phyloP scores from a whole-genome alignment of 2,113 vertebrate genomes.

The Ctenodactylus gundi region DNA sequence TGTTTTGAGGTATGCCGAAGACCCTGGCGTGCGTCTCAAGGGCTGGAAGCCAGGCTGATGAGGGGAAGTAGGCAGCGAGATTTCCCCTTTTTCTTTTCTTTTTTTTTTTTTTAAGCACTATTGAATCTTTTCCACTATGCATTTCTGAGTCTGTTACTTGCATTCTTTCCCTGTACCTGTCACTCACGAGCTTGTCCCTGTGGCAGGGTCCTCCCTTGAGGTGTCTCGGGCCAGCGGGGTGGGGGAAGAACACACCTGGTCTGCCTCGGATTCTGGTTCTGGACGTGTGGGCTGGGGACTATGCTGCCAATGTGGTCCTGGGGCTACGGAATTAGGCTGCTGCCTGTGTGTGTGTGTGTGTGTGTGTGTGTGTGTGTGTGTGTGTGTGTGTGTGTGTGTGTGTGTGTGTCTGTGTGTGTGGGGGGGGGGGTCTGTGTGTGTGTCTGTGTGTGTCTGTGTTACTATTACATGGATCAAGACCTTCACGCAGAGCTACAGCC shows the following conservation, averaged over 20 bases:
- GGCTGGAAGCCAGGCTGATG: too few relatives aligned
- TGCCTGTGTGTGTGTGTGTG: neutral
- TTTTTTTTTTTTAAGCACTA: neutral
- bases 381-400: neutral
- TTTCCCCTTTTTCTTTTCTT: too few relatives aligned
- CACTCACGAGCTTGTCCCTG: neutral
- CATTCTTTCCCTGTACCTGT: neutral
- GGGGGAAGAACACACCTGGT: too few relatives aligned
- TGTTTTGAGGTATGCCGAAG: too few relatives aligned
- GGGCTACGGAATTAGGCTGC: neutral
- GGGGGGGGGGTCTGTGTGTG: neutral
- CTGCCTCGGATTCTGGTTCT: neutral
- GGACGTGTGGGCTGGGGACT: neutral
- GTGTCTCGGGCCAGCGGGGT: too few relatives aligned
- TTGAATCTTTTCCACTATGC: neutral
- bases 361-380: neutral
- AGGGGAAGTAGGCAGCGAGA: too few relatives aligned
- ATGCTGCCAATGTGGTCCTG: neutral
- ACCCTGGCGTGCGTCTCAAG: too few relatives aligned
- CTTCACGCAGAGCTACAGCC: neutral
- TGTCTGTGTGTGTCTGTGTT: neutral
- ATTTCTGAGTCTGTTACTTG: neutral
- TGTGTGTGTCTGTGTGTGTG: neutral
- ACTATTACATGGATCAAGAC: neutral
- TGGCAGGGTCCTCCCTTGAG: too few relatives aligned